A percentile compares a stretch with the other conserved stretches of the same genome.
These are phyloP conservation scores for Trididemnum miniatum DNA, from an alignment of 23 tunicate genomes.

Conservation along the genomic window DNA sequence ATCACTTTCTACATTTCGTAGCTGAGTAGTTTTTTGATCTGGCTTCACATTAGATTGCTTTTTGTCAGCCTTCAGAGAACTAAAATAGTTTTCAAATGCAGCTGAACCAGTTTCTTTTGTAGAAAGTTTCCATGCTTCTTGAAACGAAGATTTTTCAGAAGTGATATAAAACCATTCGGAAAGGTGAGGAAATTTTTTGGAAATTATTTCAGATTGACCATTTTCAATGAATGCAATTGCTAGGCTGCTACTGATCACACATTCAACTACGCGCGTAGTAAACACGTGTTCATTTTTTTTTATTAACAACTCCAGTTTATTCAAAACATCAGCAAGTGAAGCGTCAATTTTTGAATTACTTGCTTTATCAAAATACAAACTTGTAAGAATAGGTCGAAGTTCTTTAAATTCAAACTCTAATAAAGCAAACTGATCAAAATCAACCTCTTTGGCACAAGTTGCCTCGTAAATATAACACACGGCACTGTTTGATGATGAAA, in stretches of 20 bases:
- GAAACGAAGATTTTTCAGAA: constrained; percentile 18
- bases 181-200: constrained; percentile 2
- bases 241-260: constrained; percentile 36
- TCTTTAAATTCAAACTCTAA: constrained; percentile 47
- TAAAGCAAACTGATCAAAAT: constrained; percentile 3
- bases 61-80: neutral
- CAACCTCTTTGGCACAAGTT: neutral
- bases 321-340: neutral
- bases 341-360: neutral
- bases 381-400: constrained; percentile 9
- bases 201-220: neutral
- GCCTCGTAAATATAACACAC: constrained; percentile 46
- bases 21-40: neutral
- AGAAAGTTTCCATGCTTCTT: constrained; percentile 31
- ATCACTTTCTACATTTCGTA: too few relatives aligned
- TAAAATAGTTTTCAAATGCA: neutral
- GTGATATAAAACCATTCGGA: constrained; percentile 24
- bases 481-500: constrained; percentile 66
- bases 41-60: neutral
- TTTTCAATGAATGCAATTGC: constrained; percentile 1
- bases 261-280: constrained; percentile 6
- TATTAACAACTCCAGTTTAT: neutral
- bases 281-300: neutral
- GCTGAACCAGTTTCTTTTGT: neutral
- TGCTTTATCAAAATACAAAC: neutral